Conservation (phyloP, 2,797 vertebrate species). For the Ptychobarbus kaznakovi region DNA sequence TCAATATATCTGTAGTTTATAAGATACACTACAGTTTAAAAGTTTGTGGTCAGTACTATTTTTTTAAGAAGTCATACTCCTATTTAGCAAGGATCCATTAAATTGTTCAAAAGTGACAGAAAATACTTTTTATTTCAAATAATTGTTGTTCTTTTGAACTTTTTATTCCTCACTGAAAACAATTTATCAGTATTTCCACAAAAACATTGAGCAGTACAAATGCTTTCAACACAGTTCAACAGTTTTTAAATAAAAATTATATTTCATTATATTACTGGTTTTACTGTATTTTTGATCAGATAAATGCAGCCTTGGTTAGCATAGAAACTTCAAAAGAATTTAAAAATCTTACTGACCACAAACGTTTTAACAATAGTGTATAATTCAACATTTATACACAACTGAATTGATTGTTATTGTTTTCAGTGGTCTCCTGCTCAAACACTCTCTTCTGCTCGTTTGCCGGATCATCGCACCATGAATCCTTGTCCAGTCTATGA, state of each 20-base stretch:
- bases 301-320: neutral
- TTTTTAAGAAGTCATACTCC: neutral
- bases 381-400: neutral
- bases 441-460: constrained; percentile 70
- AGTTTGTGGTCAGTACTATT: too few relatives aligned
- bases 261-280: neutral
- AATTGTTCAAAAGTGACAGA: neutral
- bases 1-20: too few relatives aligned
- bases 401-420: constrained; percentile 4
- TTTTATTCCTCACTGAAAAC: neutral
- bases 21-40: too few relatives aligned
- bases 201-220: neutral
- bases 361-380: neutral
- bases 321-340: neutral
- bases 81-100: neutral
- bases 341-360: neutral
- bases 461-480: constrained; percentile 86
- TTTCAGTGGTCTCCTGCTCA: constrained; percentile 78
- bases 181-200: neutral
- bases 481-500: constrained; percentile 92
- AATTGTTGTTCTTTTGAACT: neutral
- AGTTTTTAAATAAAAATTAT: neutral
- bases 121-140: neutral
- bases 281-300: neutral
- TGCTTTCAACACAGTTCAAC: neutral